Base-by-base conservation (phyloP, 92 coral and sea anemone species). In the Virgularia gustaviana region DNA sequence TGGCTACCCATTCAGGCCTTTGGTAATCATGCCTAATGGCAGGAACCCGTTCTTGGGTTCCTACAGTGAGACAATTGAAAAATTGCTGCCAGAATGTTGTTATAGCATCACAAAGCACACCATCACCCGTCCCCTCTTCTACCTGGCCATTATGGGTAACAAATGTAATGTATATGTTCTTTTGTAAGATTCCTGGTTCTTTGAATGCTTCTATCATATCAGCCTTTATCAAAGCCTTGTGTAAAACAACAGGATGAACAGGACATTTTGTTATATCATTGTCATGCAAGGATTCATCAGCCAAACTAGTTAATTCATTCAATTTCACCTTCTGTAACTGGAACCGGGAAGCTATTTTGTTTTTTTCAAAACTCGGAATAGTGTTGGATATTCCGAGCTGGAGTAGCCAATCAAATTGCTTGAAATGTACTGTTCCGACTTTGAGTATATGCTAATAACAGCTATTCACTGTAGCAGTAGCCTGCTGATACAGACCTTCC, bases 11-110 rank as follows among this genome's bases (percentile, higher is more conserved):
- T 58, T 73, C 79, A 13, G 27, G 54, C 42, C 59, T 73, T 30
- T 63, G 57, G 45, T 58, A 59, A 34, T 73, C 79, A 42, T 73
- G 79, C 51, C 79, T 58, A 34, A 73, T 63, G 30, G 68, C 37
- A 43, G 70, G 79, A 28, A 73, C 66, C 70, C 59, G 57, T 22
- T 73, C 79, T 57, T 57, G 38, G n/a, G 54, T 43, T 58, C 79
- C 71, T 45, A 73, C 70, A 59, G 70, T 43, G 33, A 73, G 35
- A 9, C 70, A 73, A 30, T 61, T 73, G 36, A 63, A 73, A 31
- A 73, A 73, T 59, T 73, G 79, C 43, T 44, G 57, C 79, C 79
- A 73, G 42, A 73, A 73, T 15, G 54, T 31, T 23, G 79, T 20
- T 32, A 73, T 36, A 36, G 66, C 70, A 59, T 73, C 79, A 28